These are phyloP conservation scores for Hirundo rustica DNA, from an alignment of 2,797 vertebrate species.

Conservation along the genomic window DNA sequence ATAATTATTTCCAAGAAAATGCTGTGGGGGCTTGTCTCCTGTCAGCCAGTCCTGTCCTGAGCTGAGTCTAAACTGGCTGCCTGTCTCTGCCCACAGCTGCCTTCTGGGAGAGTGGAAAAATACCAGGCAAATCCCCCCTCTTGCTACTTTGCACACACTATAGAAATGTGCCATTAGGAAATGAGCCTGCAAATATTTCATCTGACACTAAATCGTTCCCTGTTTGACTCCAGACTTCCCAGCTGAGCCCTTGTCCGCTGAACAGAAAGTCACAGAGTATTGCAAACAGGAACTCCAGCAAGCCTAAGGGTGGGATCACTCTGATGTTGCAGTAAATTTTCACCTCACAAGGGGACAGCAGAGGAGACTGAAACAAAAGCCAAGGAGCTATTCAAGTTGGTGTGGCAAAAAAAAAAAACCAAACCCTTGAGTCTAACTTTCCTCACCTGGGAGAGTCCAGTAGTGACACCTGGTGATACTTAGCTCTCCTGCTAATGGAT, in stretches of 20 bases:
- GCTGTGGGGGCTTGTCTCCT: neutral
- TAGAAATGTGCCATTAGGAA: neutral
- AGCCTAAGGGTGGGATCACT: neutral
- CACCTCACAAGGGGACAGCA: neutral
- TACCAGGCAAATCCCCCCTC: neutral
- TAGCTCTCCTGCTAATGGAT: neutral
- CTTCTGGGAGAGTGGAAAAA: neutral
- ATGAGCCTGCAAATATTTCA: neutral
- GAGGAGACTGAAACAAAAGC: neutral
- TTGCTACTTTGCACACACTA: neutral
- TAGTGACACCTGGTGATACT: neutral
- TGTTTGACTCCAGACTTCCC: neutral
- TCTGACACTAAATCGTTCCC: neutral
- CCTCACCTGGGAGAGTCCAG: neutral
- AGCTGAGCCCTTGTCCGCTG: neutral
- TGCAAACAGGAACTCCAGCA: neutral
- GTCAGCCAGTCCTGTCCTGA: neutral
- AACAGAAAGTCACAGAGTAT: neutral
- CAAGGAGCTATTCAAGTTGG: neutral
- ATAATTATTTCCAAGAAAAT: neutral
- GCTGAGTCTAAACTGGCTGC: neutral
- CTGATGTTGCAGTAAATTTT: neutral
- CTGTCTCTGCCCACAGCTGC: neutral
- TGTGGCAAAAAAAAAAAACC: neutral
- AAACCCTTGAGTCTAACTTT: neutral